Conservation (phyloP, 2,888 invertebrate species). For the Seira sanloemensis region DNA sequence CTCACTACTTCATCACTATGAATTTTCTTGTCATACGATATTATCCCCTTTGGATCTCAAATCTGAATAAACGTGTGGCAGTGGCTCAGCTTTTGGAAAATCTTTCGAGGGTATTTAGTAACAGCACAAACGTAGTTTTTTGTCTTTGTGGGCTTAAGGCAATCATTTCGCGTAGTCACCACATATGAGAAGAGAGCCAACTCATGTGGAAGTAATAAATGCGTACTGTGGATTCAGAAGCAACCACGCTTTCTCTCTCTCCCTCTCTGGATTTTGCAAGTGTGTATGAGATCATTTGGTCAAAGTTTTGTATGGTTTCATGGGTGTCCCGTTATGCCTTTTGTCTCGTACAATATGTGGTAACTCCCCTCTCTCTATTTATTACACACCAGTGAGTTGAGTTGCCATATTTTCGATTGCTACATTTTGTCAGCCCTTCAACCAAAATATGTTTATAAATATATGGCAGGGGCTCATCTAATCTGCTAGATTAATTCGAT, state of each 20-base stretch:
- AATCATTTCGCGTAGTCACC: not conserved
- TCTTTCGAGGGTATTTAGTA: not conserved
- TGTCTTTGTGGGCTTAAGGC: not conserved
- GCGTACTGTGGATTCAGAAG: not conserved
- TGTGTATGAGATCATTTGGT: not conserved
- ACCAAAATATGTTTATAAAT: no score
- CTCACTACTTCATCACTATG: not conserved
- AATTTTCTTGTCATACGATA: not conserved
- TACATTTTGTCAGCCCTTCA: no score
- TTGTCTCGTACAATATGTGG: conserved; percentile 43
- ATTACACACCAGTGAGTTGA: conserved; percentile 43
- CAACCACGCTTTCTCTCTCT: not conserved
- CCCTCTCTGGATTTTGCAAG: not conserved
- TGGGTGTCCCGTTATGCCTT: conserved; percentile 23
- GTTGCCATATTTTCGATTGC: no score
- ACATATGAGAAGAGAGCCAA: not conserved
- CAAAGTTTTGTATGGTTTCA: conserved; percentile 40
- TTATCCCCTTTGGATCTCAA: not conserved
- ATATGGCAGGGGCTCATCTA: no score
- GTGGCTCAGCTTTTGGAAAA: not conserved
- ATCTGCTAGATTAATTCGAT: no score
- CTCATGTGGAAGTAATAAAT: conserved; percentile 30
- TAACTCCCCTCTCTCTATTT: conserved; percentile 34
- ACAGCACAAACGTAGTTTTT: not conserved
- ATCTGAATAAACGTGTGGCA: not conserved